Evolutionary conservation across 2,888 invertebrate genomes (phyloP).

Genomic region (Cecidostiba fungosa): DNA sequence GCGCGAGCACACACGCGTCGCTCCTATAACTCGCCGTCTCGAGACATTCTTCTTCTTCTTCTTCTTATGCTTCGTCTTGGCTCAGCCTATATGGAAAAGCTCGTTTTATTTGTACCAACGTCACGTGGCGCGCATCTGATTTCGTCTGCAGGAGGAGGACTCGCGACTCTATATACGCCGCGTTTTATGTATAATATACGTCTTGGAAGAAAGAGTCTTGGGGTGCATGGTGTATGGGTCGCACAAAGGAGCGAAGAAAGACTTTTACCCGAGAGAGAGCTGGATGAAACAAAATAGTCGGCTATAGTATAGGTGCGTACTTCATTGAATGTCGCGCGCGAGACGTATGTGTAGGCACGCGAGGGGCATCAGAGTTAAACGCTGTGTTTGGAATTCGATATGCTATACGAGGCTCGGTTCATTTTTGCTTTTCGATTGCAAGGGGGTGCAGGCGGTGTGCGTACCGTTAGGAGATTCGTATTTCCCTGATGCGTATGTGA

Average conservation of each 20-base stretch:
- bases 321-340: neutral
- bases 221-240: conserved; percentile 20
- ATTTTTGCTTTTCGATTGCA: neutral
- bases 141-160: conserved; percentile 37
- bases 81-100: conserved; percentile 65
- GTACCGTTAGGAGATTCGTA: neutral
- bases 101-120: conserved; percentile 56
- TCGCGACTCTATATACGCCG: neutral
- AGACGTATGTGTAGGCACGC: neutral
- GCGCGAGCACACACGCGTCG: conserved; percentile 52
- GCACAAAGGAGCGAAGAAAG: conserved; percentile 35
- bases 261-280: conserved; percentile 25
- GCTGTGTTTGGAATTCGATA: conserved; percentile 42
- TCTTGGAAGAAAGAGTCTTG: conserved; percentile 27
- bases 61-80: neutral
- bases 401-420: neutral
- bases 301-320: neutral
- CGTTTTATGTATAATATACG: neutral
- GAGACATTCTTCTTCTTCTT: conserved; percentile 32
- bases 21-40: conserved; percentile 41
- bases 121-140: conserved; percentile 70
- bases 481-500: neutral
- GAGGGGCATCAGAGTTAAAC: conserved; percentile 38
- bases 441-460: neutral
- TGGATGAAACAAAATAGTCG: conserved; percentile 44